Conservation (phyloP, 2,888 invertebrate species). For the Plebejus melissa region DNA sequence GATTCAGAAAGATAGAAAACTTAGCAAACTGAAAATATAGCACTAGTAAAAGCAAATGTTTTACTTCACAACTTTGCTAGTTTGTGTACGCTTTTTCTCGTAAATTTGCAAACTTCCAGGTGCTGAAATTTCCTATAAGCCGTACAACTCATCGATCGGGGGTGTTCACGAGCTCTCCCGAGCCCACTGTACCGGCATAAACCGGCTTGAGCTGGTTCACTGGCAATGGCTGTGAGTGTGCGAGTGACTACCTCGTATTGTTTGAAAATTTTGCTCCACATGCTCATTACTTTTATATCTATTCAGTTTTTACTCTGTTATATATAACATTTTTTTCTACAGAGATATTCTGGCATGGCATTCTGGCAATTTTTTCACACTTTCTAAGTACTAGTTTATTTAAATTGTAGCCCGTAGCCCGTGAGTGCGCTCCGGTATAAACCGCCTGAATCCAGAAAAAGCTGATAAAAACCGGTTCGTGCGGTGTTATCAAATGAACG, state of each 20-base stretch:
- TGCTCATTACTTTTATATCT: background rate
- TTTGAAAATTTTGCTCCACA: background rate
- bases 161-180: slow-evolving; percentile 2
- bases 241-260: background rate
- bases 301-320: background rate
- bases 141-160: background rate
- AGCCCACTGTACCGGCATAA: background rate
- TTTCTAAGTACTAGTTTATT: background rate
- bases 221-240: background rate
- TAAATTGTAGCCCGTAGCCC: background rate
- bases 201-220: background rate
- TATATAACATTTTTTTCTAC: background rate
- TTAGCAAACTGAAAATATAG: background rate
- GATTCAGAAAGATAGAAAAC: background rate
- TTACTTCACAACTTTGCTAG: background rate
- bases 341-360: background rate
- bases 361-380: background rate
- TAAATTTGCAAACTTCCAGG: background rate
- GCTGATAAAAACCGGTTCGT: background rate
- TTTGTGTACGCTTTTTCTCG: background rate
- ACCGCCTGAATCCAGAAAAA: background rate
- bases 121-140: slow-evolving; percentile 2
- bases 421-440: background rate
- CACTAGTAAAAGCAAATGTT: background rate
- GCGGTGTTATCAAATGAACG: background rate